Conservation (phyloP, 2,797 vertebrate species). For the Trematomus bernacchii region DNA sequence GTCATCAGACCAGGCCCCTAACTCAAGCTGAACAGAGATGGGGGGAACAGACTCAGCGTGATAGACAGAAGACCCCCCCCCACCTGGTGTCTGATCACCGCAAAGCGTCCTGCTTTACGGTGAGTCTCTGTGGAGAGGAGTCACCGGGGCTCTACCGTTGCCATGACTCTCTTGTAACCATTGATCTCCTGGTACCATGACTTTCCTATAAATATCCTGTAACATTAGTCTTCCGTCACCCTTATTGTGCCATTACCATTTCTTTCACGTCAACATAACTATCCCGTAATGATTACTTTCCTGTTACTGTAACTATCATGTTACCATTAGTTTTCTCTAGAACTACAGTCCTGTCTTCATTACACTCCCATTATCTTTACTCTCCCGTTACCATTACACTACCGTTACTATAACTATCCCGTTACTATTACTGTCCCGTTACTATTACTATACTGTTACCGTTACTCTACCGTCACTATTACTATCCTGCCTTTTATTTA, state of each 20-base stretch:
- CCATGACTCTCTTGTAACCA: not conserved
- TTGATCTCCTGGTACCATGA: not conserved
- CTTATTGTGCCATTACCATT: not conserved
- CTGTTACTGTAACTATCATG: too few species aligned
- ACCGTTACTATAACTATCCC: too few species aligned
- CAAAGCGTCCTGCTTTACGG: conserved; percentile 15
- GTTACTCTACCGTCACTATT: too few species aligned
- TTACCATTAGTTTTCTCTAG: too few species aligned
- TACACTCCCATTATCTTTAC: too few species aligned
- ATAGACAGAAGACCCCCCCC: not conserved
- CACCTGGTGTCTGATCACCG: not conserved
- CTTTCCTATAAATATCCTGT: not conserved
- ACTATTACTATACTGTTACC: too few species aligned
- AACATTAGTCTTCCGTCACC: not conserved
- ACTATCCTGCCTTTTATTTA: too few species aligned
- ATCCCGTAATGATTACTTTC: not conserved
- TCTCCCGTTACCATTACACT: too few species aligned
- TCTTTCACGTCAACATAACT: not conserved
- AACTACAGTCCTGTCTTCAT: too few species aligned
- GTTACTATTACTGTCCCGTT: too few species aligned
- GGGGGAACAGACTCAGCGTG: not conserved
- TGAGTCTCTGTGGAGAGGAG: conserved; percentile 8
- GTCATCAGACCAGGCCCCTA: not conserved
- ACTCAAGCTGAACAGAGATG: not conserved
- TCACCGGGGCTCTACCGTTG: not conserved